Evolutionary conservation across 2,113 vertebrate species (phyloP).

Genomic region (Stegastes partitus): DNA sequence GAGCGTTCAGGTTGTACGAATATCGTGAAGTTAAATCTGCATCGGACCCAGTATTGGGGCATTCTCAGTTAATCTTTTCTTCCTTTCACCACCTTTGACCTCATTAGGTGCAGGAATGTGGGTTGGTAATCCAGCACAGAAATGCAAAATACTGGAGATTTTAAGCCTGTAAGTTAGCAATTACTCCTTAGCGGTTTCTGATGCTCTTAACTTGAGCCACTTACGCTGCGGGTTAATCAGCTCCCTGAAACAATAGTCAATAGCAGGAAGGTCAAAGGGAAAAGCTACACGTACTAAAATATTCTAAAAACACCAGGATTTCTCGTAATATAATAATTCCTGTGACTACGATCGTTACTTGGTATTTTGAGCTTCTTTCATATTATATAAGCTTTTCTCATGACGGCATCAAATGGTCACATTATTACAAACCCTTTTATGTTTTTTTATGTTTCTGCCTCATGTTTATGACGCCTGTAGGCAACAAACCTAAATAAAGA

Average conservation of each 20-base stretch:
- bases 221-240: slow-evolving; percentile 11
- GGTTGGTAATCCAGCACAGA: slow-evolving; percentile 36
- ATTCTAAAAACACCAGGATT: background rate
- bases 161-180: slow-evolving; percentile 7
- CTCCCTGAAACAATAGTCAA: slow-evolving; percentile 20
- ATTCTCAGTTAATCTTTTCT: slow-evolving; percentile 1
- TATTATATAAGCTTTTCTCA: too few species aligned
- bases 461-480: too few species aligned
- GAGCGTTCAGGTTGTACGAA: background rate
- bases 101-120: slow-evolving; percentile 27
- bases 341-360: background rate
- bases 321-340: background rate
- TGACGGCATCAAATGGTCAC: too few species aligned
- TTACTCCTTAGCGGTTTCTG: slow-evolving; percentile 6
- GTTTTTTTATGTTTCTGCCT: too few species aligned
- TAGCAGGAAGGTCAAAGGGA: background rate
- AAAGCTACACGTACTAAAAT: background rate
- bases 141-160: background rate
- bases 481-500: too few species aligned
- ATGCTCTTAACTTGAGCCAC: slow-evolving; percentile 56
- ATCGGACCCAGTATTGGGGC: background rate
- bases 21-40: background rate
- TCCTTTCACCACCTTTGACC: slow-evolving; percentile 1
- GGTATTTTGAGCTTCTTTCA: too few species aligned
- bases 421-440: too few species aligned